Percentiles rank a stretch among this genome's conserved stretches.
Evolutionary conservation across 2,888 invertebrate species (phyloP).

Genomic region (Sarcophaga variegata): DNA sequence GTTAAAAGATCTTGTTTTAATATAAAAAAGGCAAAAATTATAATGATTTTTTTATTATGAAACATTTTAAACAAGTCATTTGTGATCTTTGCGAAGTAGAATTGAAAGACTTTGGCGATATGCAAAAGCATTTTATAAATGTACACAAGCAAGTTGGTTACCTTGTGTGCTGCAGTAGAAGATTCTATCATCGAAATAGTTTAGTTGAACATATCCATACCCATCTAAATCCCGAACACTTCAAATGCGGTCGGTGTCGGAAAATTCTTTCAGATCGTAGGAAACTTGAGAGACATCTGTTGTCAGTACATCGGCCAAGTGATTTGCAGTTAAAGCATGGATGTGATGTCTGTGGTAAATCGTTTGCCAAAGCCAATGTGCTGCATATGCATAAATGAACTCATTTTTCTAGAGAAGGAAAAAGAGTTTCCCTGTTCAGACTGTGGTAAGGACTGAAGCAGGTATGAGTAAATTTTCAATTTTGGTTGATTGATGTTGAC

Average conservation of each 20-base stretch:
- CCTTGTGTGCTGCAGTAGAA: slow-evolving; percentile 75
- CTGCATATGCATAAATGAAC: slow-evolving; percentile 75
- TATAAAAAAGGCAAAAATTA: slow-evolving; percentile 72
- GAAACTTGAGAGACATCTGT: slow-evolving; percentile 73
- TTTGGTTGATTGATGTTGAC: too few species aligned
- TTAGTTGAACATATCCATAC: slow-evolving; percentile 76
- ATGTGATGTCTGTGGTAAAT: slow-evolving; percentile 77
- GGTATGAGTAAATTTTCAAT: too few species aligned
- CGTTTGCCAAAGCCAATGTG: slow-evolving; percentile 75
- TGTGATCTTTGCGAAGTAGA: slow-evolving; percentile 74
- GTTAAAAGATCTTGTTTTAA: slow-evolving; percentile 71
- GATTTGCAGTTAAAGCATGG: slow-evolving; percentile 73
- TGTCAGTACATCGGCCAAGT: slow-evolving; percentile 77
- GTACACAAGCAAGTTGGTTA: slow-evolving; percentile 74
- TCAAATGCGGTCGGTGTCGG: slow-evolving; percentile 74
- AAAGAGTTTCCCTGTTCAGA: slow-evolving; percentile 74
- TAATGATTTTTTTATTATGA: slow-evolving; percentile 74
- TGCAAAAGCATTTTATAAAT: slow-evolving; percentile 73
- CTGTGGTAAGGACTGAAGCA: slow-evolving; percentile 75
- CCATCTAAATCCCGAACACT: slow-evolving; percentile 77
- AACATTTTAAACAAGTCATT: slow-evolving; percentile 74
- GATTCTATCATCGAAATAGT: slow-evolving; percentile 73
- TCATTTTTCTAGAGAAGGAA: slow-evolving; percentile 76
- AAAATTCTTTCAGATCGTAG: slow-evolving; percentile 74
- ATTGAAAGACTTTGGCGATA: slow-evolving; percentile 75